Evolutionary conservation across 2,113 vertebrate species (phyloP).

Genomic region (Pardalotus punctatus): DNA sequence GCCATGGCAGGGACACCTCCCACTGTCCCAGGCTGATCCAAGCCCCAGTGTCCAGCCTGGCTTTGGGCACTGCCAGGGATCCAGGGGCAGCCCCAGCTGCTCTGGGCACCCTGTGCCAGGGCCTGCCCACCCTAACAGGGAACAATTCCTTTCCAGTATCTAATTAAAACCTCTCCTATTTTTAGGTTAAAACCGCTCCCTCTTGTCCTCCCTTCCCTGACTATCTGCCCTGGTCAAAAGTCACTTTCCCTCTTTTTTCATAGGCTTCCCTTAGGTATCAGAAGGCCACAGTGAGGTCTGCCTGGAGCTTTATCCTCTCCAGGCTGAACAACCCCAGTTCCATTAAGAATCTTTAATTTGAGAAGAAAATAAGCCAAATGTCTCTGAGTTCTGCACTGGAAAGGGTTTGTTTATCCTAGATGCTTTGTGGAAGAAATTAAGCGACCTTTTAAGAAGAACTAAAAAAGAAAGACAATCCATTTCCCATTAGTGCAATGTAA

Average conservation of each 20-base stretch:
- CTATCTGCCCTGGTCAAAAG: not conserved
- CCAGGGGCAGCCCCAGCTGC: not conserved
- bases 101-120: not conserved
- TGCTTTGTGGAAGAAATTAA: not conserved
- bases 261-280: not conserved
- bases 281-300: not conserved
- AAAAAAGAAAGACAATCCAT: not conserved
- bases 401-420: not conserved
- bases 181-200: not conserved
- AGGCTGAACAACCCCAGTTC: not conserved
- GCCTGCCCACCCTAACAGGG: rapidly evolving
- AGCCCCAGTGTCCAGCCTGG: rapidly evolving
- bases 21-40: rapidly evolving
- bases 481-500: not conserved
- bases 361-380: not conserved
- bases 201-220: not conserved
- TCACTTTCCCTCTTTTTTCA: not conserved
- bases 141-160: not conserved
- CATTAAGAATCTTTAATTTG: not conserved
- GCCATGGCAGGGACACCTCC: not conserved
- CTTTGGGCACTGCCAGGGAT: not conserved
- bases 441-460: not conserved
- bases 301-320: not conserved
- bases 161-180: not conserved
- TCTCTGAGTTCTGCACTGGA: not conserved